phyloP scores from a whole-genome alignment of 2,797 vertebrate genomes.

The Rhinoraja longicauda region DNA sequence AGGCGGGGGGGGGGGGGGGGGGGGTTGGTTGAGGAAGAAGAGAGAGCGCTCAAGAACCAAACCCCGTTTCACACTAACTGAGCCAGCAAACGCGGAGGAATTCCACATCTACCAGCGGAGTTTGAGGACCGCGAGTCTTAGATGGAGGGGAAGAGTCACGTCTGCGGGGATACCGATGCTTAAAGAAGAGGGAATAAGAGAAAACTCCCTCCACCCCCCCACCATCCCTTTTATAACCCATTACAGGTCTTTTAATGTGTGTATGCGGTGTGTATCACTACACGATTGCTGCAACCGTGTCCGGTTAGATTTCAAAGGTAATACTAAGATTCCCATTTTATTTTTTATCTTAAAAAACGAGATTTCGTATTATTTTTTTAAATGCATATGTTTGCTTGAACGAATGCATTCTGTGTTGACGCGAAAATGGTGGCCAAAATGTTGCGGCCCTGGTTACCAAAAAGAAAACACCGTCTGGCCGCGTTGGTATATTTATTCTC shows the following conservation, averaged over 20 bases:
- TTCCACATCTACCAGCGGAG: neutral
- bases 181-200: neutral
- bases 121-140: neutral
- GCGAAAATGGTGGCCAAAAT: slow-evolving; percentile 8
- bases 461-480: neutral
- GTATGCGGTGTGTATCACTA: neutral
- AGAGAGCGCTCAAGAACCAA: neutral
- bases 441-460: neutral
- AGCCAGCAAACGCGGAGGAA: neutral
- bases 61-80: neutral
- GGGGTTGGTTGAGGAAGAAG: neutral
- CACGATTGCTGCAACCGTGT: neutral
- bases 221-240: neutral
- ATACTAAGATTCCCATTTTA: neutral
- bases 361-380: neutral
- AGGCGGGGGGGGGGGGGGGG: neutral
- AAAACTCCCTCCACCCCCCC: neutral
- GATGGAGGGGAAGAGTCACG: neutral
- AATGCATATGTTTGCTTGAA: neutral
- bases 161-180: neutral
- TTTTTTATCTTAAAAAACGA: neutral
- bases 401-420: neutral
- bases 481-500: neutral
- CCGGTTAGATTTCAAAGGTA: neutral
- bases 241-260: neutral